Evolutionary conservation across 2,797 vertebrate species (phyloP).

Genomic region (Limnodromus scolopaceus): DNA sequence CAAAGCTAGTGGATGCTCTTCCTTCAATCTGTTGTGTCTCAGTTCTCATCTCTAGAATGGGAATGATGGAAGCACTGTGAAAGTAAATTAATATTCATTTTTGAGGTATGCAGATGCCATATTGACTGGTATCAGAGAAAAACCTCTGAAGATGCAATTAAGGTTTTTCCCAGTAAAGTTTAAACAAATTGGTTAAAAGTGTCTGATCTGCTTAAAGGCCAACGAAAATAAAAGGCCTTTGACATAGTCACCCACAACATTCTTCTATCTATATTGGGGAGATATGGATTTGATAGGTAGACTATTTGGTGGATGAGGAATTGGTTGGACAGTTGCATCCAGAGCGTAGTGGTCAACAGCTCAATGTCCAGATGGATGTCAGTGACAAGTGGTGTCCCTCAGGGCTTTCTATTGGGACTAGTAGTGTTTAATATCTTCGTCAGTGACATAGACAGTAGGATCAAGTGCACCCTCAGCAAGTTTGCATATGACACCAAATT

Average conservation of each 20-base stretch:
- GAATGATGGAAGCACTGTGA: background rate
- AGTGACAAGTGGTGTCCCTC: background rate
- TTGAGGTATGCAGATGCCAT: background rate
- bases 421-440: background rate
- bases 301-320: background rate
- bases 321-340: background rate
- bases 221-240: background rate
- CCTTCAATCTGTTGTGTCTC: background rate
- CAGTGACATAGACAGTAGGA: background rate
- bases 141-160: background rate
- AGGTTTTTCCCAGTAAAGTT: background rate
- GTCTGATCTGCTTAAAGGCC: background rate
- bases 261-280: background rate
- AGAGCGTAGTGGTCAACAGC: background rate
- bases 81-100: background rate
- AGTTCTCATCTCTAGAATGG: background rate
- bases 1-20: background rate
- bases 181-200: background rate
- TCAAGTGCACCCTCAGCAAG: too few species aligned
- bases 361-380: background rate
- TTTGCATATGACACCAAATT: too few species aligned
- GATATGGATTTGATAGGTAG: background rate
- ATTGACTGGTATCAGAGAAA: background rate
- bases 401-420: background rate
- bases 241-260: background rate